These are phyloP conservation scores for Lanius collurio DNA, from an alignment of 2,113 vertebrate species.

Conservation along the genomic window DNA sequence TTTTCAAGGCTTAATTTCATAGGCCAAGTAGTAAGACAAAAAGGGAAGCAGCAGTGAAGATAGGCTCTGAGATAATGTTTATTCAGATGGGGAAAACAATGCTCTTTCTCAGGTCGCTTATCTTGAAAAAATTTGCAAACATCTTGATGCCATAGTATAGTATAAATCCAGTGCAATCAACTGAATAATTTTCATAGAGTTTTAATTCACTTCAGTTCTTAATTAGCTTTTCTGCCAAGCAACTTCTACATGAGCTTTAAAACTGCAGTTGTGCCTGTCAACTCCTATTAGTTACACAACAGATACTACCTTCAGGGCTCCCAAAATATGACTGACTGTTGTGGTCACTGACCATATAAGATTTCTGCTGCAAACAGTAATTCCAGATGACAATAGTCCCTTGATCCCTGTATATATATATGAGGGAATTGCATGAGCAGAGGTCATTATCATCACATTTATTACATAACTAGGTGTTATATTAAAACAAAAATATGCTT, in stretches of 20 bases:
- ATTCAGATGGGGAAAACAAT: not conserved
- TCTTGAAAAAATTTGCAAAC: not conserved
- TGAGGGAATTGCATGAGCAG: slow-evolving; percentile 56
- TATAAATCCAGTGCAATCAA: not conserved
- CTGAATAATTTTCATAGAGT: not conserved
- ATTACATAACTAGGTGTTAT: slow-evolving; percentile 59
- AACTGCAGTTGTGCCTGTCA: slow-evolving; percentile 69
- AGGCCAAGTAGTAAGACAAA: not conserved
- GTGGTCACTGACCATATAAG: slow-evolving; percentile 49
- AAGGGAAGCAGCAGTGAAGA: not conserved
- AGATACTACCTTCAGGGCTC: slow-evolving; percentile 59
- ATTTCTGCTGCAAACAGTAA: slow-evolving; percentile 68
- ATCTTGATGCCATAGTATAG: not conserved
- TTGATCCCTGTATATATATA: slow-evolving; percentile 45
- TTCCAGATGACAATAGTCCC: slow-evolving; percentile 75
- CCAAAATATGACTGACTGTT: slow-evolving; percentile 57
- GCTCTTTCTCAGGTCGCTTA: not conserved
- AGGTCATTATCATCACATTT: slow-evolving; percentile 63
- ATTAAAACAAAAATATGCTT: slow-evolving; percentile 30
- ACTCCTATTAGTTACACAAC: slow-evolving; percentile 62
- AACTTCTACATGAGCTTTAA: slow-evolving; percentile 49
- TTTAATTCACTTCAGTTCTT: slow-evolving; percentile 35
- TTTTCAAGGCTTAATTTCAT: not conserved
- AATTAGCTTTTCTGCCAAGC: slow-evolving; percentile 10
- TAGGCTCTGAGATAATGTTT: not conserved